These are phyloP conservation scores for Hapalemur alaotrensis DNA, from an alignment of 2,797 vertebrate genomes.

Conservation along the genomic window DNA sequence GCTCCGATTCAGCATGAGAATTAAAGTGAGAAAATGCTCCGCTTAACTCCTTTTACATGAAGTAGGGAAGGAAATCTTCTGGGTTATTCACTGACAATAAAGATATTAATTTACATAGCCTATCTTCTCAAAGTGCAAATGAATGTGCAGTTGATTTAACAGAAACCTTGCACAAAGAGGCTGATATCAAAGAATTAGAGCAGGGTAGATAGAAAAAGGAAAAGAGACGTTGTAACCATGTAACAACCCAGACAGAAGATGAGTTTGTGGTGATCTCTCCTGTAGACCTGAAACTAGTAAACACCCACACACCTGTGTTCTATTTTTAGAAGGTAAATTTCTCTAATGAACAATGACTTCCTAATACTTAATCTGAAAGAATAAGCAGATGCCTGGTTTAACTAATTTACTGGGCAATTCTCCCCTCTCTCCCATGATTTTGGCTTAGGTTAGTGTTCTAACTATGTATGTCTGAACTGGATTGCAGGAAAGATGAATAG, in stretches of 20 bases:
- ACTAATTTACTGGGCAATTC: background rate
- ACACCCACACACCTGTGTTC: background rate
- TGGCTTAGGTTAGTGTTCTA: background rate
- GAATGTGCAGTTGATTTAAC: background rate
- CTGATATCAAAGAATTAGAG: background rate
- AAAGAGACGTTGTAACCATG: background rate
- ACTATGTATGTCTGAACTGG: background rate
- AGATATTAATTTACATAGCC: background rate
- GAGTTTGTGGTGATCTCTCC: background rate
- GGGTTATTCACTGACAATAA: background rate
- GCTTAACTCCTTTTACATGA: background rate
- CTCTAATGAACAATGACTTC: background rate
- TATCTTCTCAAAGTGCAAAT: background rate
- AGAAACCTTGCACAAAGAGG: background rate
- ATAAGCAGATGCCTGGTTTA: background rate
- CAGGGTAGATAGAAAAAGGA: background rate
- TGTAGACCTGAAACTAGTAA: background rate
- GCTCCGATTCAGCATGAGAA: background rate
- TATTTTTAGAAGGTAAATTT: background rate
- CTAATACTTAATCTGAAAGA: background rate
- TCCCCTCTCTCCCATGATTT: background rate
- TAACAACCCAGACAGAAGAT: background rate
- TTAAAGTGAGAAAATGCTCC: background rate
- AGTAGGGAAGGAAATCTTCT: background rate
- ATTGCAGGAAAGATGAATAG: background rate